These are phyloP conservation scores for Tethea ocularis DNA, from an alignment of 2,888 invertebrate genomes.

Conservation along the genomic window DNA sequence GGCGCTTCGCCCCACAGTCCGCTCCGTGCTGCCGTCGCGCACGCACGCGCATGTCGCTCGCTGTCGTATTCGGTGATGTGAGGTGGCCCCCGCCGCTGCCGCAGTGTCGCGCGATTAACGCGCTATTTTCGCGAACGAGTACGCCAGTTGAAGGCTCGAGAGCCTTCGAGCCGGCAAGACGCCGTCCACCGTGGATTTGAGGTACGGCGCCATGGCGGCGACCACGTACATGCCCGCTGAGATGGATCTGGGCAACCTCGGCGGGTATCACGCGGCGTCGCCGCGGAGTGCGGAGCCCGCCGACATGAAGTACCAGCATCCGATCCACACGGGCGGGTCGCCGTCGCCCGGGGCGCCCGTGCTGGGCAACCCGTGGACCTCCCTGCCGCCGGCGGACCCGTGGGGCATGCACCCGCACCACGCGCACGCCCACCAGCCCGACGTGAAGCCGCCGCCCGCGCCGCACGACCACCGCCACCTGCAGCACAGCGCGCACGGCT, in stretches of 20 bases:
- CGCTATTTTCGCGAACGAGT: slow-evolving; percentile 75
- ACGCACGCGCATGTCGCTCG: slow-evolving; percentile 86
- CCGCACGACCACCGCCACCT: slow-evolving; percentile 81
- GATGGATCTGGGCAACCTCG: slow-evolving; percentile 91
- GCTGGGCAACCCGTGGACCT: slow-evolving; percentile 91
- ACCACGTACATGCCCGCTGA: slow-evolving; percentile 97
- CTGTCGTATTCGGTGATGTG: slow-evolving; percentile 74
- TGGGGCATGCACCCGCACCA: slow-evolving; percentile 94
- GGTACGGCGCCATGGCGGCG: slow-evolving; percentile 95
- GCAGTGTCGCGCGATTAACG: slow-evolving; percentile 75
- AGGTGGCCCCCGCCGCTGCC: slow-evolving; percentile 82
- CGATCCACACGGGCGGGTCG: slow-evolving; percentile 90
- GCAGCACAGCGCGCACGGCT: slow-evolving; percentile 87
- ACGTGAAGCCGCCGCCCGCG: slow-evolving; percentile 90
- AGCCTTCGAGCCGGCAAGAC: slow-evolving; percentile 85
- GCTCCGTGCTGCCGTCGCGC: slow-evolving; percentile 81
- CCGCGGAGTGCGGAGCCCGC: slow-evolving; percentile 94
- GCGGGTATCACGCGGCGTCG: slow-evolving; percentile 93
- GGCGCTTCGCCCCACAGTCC: slow-evolving; percentile 71
- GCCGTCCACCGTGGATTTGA: slow-evolving; percentile 85
- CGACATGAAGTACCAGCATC: slow-evolving; percentile 98
- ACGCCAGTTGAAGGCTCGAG: slow-evolving; percentile 81
- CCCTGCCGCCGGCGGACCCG: slow-evolving; percentile 91
- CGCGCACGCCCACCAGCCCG: slow-evolving; percentile 89
- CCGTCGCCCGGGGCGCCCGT: slow-evolving; percentile 83